Percentiles rank a stretch among this genome's conserved stretches.
Conservation (phyloP, 2,113 vertebrate species). For the Phrynosoma blainvillii region DNA sequence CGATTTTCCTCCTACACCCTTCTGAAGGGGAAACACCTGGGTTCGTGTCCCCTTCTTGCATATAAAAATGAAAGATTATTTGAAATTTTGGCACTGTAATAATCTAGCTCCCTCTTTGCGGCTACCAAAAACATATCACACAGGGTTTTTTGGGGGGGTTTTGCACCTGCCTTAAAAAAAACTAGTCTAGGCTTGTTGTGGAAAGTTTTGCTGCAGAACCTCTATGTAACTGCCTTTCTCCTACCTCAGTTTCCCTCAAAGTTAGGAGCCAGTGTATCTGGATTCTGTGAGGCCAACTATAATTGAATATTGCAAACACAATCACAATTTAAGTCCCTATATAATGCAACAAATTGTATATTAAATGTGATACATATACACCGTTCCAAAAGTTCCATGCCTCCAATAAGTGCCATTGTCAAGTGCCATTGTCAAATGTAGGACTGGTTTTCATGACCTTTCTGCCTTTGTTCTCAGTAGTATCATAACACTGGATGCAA, state of each 20-base stretch:
- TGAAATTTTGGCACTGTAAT: neutral
- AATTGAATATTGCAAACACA: no score
- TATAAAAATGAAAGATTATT: neutral
- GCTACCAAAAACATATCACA: neutral
- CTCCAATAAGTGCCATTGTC: no score
- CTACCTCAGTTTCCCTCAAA: neutral
- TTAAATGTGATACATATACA: no score
- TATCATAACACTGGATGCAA: no score
- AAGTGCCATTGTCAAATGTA: no score
- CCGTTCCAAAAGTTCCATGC: no score
- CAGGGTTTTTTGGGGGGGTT: constrained; percentile 3
- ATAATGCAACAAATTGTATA: no score
- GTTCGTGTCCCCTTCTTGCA: neutral
- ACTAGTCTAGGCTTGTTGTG: neutral
- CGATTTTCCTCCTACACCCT: neutral
- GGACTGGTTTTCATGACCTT: no score
- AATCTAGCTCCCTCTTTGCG: constrained; percentile 5
- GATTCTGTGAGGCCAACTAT: no score
- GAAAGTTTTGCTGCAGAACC: neutral
- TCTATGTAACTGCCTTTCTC: neutral
- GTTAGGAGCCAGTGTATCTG: no score
- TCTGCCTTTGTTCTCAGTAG: no score
- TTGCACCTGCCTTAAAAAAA: neutral
- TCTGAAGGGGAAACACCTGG: constrained; percentile 40
- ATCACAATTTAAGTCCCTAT: no score